These are phyloP conservation scores for Notolabrus celidotus DNA, from an alignment of 2,797 vertebrate species.

Conservation along the genomic window DNA sequence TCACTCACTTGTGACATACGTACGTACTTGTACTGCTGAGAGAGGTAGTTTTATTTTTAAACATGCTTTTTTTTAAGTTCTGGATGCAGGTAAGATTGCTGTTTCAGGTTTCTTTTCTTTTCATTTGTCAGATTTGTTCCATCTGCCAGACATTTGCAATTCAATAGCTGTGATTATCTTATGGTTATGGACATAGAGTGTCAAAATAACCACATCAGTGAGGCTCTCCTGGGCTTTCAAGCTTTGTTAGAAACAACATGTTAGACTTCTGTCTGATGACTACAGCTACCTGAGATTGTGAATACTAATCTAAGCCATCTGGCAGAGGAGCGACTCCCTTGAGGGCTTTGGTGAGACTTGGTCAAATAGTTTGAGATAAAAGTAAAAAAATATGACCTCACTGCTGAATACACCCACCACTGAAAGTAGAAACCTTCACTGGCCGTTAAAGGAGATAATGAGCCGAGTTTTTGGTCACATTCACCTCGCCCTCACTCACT, in stretches of 20 bases:
- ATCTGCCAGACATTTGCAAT: slow-evolving; percentile 40
- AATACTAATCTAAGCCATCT: slow-evolving; percentile 75
- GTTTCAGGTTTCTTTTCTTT: slow-evolving; percentile 12
- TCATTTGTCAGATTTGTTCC: slow-evolving; percentile 18
- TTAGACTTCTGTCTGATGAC: slow-evolving; percentile 64
- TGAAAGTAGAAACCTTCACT: slow-evolving; percentile 8
- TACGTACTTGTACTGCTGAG: slow-evolving; percentile 23
- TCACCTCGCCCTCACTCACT: background rate
- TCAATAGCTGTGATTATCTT: slow-evolving; percentile 45
- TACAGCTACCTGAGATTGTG: slow-evolving; percentile 69
- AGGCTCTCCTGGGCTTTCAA: slow-evolving; percentile 59
- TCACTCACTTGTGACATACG: slow-evolving; percentile 55
- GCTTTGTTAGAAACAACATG: slow-evolving; percentile 69
- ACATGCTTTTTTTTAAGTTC: slow-evolving; percentile 24
- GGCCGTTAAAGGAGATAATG: slow-evolving; percentile 12
- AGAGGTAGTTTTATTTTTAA: slow-evolving; percentile 40
- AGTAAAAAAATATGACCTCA: slow-evolving; percentile 49
- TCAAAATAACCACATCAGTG: slow-evolving; percentile 43
- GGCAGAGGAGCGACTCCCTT: slow-evolving; percentile 47
- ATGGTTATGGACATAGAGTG: slow-evolving; percentile 30
- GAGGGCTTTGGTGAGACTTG: slow-evolving; percentile 50
- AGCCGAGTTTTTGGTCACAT: background rate
- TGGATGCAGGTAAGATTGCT: slow-evolving; percentile 65
- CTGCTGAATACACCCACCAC: slow-evolving; percentile 23
- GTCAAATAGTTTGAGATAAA: slow-evolving; percentile 53